phyloP scores from a whole-genome alignment of 1,140 invertebrate species.

The Mya arenaria region DNA sequence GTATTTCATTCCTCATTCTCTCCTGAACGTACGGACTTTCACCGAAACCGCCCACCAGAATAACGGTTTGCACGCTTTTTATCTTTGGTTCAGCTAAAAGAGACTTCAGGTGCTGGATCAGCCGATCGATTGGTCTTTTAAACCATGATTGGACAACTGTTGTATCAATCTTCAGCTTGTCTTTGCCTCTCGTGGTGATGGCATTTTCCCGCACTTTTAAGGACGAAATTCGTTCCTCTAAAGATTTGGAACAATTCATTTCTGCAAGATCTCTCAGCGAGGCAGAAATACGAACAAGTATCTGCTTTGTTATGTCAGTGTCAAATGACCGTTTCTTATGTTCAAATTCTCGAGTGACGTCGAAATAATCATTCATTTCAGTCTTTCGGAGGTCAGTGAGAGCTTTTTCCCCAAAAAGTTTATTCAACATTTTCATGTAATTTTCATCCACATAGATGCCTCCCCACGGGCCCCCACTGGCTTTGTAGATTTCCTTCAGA shows the following conservation, averaged over 20 bases:
- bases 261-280: too few relatives aligned
- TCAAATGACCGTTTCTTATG: constrained; percentile 60
- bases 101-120: constrained; percentile 21
- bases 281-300: too few relatives aligned
- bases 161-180: constrained; percentile 44
- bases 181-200: too few relatives aligned
- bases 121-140: not conserved
- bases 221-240: too few relatives aligned
- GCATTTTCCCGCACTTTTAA: too few relatives aligned
- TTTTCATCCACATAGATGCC: constrained; percentile 69
- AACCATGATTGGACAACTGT: constrained; percentile 22
- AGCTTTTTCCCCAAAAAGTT: constrained; percentile 8
- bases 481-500: constrained; percentile 84
- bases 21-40: constrained; percentile 53
- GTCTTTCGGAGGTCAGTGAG: not conserved
- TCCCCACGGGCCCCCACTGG: constrained; percentile 84
- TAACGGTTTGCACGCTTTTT: constrained; percentile 10
- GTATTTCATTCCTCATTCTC: constrained; percentile 21
- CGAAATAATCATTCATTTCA: constrained; percentile 31
- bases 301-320: too few relatives aligned
- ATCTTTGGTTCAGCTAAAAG: constrained; percentile 22
- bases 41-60: constrained; percentile 61
- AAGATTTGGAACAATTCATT: too few relatives aligned
- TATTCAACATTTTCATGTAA: not conserved
- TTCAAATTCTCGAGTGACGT: constrained; percentile 55